Percentiles rank a stretch among this genome's conserved stretches.
Conservation (phyloP, 2,888 invertebrate genomes). For the Embidobia sp. region DNA sequence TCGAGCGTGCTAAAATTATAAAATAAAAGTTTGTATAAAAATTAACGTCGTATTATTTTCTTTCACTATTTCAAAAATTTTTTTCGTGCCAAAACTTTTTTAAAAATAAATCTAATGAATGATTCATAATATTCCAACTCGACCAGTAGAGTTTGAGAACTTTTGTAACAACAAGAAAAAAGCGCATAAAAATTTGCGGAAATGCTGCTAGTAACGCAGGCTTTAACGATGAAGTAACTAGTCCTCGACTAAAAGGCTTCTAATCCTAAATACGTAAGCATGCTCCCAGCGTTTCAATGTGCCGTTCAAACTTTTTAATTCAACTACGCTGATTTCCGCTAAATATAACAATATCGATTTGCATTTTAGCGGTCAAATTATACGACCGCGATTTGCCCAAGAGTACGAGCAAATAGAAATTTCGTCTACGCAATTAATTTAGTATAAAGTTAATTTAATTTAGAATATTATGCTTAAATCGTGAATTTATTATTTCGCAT, state of each 20-base stretch:
- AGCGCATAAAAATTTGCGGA: constrained; percentile 6
- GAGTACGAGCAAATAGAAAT: not conserved
- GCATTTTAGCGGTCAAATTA: not conserved
- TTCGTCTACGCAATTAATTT: constrained; percentile 6
- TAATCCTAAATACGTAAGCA: constrained; percentile 64
- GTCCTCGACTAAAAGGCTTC: constrained; percentile 65
- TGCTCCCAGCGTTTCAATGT: constrained; percentile 3
- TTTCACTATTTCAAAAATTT: too few species aligned
- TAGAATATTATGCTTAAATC: constrained; percentile 21
- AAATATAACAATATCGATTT: not conserved
- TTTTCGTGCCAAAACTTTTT: too few species aligned
- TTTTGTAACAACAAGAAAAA: constrained; percentile 1
- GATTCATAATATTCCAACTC: too few species aligned
- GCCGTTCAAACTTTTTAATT: constrained; percentile 20
- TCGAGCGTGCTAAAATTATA: too few species aligned
- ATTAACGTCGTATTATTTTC: too few species aligned
- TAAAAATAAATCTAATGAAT: too few species aligned
- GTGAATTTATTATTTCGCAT: constrained; percentile 43
- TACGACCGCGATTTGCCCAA: not conserved
- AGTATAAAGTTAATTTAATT: constrained; percentile 32
- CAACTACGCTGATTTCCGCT: not conserved
- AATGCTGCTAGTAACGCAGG: constrained; percentile 26
- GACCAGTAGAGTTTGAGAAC: too few species aligned
- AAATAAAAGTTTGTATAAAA: too few species aligned
- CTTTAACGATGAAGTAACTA: constrained; percentile 40